Evolutionary conservation across 2,113 vertebrate species (phyloP).

Genomic region (Piprites chloris): DNA sequence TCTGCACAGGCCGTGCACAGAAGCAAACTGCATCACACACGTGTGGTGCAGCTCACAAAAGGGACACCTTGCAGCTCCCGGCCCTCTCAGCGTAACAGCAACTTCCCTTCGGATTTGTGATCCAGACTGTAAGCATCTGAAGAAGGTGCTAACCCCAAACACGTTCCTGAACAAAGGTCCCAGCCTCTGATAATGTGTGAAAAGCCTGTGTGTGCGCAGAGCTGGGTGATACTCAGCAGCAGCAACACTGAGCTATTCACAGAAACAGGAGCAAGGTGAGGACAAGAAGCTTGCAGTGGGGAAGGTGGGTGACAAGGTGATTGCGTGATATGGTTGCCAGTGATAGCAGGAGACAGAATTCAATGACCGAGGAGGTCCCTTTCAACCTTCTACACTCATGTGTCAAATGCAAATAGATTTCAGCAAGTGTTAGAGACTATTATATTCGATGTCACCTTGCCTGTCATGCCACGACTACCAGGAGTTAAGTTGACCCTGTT

Average conservation of each 20-base stretch:
- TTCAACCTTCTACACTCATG: neutral
- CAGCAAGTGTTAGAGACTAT: neutral
- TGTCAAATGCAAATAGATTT: neutral
- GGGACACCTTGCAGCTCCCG: neutral
- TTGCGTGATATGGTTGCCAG: neutral
- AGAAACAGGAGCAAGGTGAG: neutral
- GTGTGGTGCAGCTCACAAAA: neutral
- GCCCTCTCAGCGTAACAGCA: neutral
- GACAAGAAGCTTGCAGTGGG: neutral
- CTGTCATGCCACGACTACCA: neutral
- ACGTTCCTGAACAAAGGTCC: neutral
- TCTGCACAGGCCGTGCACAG: neutral
- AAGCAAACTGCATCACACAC: neutral
- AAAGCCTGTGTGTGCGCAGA: neutral
- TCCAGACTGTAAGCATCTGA: neutral
- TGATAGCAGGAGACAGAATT: neutral
- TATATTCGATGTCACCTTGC: neutral
- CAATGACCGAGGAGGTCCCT: neutral
- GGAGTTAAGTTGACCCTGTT: neutral
- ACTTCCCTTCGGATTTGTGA: neutral
- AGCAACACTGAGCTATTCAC: neutral
- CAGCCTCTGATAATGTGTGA: neutral
- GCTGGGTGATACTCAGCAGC: neutral
- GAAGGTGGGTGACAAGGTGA: neutral
- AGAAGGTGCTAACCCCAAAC: neutral